phyloP scores from a whole-genome alignment of 2,113 vertebrate genomes.

The Sus scrofa region DNA sequence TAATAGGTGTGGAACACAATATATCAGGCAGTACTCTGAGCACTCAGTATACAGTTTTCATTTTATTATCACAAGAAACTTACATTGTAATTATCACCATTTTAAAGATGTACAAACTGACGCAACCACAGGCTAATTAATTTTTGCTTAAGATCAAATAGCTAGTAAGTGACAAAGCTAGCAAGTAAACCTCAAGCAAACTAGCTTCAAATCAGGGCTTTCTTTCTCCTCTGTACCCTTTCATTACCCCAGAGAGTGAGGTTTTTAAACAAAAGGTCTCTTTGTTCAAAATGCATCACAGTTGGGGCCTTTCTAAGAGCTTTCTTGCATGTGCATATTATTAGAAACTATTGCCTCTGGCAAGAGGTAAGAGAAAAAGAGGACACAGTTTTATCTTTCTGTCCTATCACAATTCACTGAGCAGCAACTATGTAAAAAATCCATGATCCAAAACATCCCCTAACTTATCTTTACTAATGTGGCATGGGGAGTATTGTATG shows the following conservation, averaged over 20 bases:
- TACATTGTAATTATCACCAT: neutral
- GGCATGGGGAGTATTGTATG: neutral
- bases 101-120: neutral
- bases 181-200: neutral
- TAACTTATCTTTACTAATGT: constrained; percentile 14
- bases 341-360: constrained; percentile 27
- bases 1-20: neutral
- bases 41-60: neutral
- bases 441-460: neutral
- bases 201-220: neutral
- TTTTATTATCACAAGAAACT: neutral
- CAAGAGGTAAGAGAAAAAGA: constrained; percentile 10
- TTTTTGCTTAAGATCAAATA: neutral
- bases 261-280: constrained; percentile 14
- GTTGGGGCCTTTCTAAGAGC: neutral
- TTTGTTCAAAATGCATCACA: constrained; percentile 45
- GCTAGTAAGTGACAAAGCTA: neutral
- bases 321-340: constrained; percentile 21
- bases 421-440: neutral
- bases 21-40: neutral
- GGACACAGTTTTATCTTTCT: neutral
- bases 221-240: neutral
- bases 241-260: neutral
- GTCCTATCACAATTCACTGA: neutral
- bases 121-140: neutral